Base-by-base conservation (phyloP, 2,888 invertebrate genomes). In the Drosophila paranaensis region DNA sequence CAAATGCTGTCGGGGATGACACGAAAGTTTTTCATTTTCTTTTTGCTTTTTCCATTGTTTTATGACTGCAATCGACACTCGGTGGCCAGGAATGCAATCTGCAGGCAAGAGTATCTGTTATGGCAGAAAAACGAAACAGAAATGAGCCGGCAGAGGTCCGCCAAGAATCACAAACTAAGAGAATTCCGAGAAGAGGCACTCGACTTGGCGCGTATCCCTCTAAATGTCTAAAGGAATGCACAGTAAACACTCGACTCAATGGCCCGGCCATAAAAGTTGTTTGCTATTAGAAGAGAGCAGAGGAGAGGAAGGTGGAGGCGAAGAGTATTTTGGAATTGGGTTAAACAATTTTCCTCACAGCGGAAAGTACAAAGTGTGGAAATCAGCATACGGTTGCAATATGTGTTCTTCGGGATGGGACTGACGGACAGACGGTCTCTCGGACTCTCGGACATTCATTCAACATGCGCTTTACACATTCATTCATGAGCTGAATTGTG, bases 101-200 rank as follows among this genome's bases (percentile, higher is more conserved):
- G 40, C 56, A 60, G 57, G 56, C 37, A 37, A n/a, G 48, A 48
- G 54, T 51, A 16, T 64, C 27, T 40, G 54, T 42, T 70, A n/a
- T 20, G 20, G 20, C 20, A 20, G 20, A 20, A 48, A 5, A 61
- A 27, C 9, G 11, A 20, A 62, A 51, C 37, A 6, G 45, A 71
- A 65, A 43, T 53, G 48, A 50, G 48, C 48, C 11, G 43, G 55
- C 20, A 63, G 53, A 37, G 37, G 25, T 35, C 37, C 25, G 53
- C 53, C 5, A 69, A 74, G 58, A 63, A 65, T 68, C 65, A 70
- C 62, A 74, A 70, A 71, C 65, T 61, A 39, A 60, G 79, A 72
- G 39, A 40, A 77, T 86, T 86, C 89, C 75, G 27, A 71, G 86
- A 88, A 86, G 56, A 88, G 84, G 50, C 73, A 88, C 86, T 86